Evolutionary conservation across 2,113 vertebrate genomes (phyloP).

Genomic region (Camelus dromedarius): DNA sequence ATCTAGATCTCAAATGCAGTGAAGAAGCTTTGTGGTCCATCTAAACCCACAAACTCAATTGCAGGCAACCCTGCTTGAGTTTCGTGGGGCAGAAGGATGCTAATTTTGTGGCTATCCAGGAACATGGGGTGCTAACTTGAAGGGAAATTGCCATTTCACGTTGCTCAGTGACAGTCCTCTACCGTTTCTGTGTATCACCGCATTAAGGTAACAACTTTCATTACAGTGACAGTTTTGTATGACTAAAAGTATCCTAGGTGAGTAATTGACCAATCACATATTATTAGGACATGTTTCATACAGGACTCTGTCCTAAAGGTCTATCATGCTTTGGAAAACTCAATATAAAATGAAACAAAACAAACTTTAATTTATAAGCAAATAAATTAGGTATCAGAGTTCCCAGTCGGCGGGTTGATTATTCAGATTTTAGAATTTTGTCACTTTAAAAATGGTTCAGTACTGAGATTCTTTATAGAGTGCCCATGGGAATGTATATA

Average conservation of each 20-base stretch:
- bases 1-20: constrained; percentile 54
- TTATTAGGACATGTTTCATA: not conserved
- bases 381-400: not conserved
- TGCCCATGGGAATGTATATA: not conserved
- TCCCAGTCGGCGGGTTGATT: not conserved
- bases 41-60: not conserved
- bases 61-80: not conserved
- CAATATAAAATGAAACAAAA: not conserved
- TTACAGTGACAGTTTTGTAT: not conserved
- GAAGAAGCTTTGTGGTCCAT: not conserved
- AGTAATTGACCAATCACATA: not conserved
- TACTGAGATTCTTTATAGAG: not conserved
- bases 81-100: not conserved
- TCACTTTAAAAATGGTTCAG: not conserved
- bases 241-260: not conserved
- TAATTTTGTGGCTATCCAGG: not conserved
- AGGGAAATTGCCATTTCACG: not conserved
- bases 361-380: not conserved
- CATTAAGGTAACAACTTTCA: not conserved
- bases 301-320: not conserved
- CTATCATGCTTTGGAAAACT: not conserved
- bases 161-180: not conserved
- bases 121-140: not conserved
- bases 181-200: not conserved
- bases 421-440: constrained; percentile 53